Percentiles rank a stretch among this genome's conserved stretches.
Conservation (phyloP, 2,113 vertebrate genomes). For the Apodemus speciosus region DNA sequence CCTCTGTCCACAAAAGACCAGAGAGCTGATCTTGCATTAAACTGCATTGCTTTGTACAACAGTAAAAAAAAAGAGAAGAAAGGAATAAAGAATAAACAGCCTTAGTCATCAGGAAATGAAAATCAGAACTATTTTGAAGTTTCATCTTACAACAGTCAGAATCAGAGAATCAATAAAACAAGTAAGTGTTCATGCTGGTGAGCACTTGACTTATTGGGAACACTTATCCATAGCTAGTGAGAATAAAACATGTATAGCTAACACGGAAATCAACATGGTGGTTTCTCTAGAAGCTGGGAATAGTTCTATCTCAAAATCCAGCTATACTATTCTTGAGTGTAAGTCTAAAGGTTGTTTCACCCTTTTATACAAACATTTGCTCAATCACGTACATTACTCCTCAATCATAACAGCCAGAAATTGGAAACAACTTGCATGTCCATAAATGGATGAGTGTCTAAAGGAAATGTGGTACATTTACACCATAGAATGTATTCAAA, state of each 20-base stretch:
- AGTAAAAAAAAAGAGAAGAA: too few species aligned
- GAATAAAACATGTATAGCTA: not conserved
- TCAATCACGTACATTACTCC: not conserved
- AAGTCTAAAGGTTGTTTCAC: not conserved
- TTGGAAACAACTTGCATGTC: not conserved
- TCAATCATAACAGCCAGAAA: not conserved
- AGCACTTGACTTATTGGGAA: not conserved
- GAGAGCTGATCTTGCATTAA: too few species aligned
- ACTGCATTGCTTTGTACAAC: too few species aligned
- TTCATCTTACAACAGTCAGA: not conserved
- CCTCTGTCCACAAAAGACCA: too few species aligned
- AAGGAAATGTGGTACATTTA: not conserved
- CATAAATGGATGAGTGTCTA: not conserved
- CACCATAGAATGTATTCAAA: not conserved
- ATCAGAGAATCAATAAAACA: not conserved
- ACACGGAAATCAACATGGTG: not conserved
- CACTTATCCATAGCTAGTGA: not conserved
- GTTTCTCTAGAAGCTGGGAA: not conserved
- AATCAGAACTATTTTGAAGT: not conserved
- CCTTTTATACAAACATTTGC: not conserved
- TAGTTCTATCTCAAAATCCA: not conserved
- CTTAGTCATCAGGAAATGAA: not conserved
- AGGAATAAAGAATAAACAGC: not conserved
- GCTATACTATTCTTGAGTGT: not conserved
- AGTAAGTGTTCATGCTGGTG: not conserved